Evolutionary conservation across 2,797 vertebrate species (phyloP), one percentile per base, ranked within the genome.

Genomic region (Siniperca scherzeri): DNA sequence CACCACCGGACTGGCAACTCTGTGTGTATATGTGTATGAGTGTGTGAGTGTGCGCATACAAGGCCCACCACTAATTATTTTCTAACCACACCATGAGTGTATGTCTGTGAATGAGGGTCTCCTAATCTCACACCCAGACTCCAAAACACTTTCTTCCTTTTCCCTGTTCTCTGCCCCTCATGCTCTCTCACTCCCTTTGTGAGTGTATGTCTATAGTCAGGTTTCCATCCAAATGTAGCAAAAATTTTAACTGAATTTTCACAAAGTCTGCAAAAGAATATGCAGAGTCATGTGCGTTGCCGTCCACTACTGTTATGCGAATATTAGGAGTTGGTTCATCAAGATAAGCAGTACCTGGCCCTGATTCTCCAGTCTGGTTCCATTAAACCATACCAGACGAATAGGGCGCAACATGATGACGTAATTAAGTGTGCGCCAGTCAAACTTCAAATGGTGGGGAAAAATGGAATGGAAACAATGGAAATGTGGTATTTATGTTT

Each of bases 101-200:
- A 86, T 80, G 93, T 95, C 93, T 94, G 92, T 89, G 92, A 90
- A 90, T 91, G 88, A 94, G 93, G 93, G 92, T 94, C 91, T 92
- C 93, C 93, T 91, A 90, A 94, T 93, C 90, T 92, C 90, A 91
- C 92, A 93, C 90, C 88, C 91, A 91, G 88, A 88, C 90, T 88
- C 87, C 76, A 90, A 88, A 90, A 70, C 17, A 44, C 74, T 91
- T 90, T 91, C 85, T 91, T 91, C 82, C 82, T 40, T 89, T 77
- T 36, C 62, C 57, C 80, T 56, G 73, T 50, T 85, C 73, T 84
- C 70, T 55, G 65, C 57, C 19, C 60, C 44, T 76, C 71, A 25
- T 25, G 8, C 70, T 42, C 27, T 52, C 53, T 59, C 27, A 30
- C 33, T 70, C 70, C 7, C 77, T 72, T 53, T 72, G 70, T 80